Conservation (phyloP, 2,797 vertebrate genomes). For the Trichosurus vulpecula region DNA sequence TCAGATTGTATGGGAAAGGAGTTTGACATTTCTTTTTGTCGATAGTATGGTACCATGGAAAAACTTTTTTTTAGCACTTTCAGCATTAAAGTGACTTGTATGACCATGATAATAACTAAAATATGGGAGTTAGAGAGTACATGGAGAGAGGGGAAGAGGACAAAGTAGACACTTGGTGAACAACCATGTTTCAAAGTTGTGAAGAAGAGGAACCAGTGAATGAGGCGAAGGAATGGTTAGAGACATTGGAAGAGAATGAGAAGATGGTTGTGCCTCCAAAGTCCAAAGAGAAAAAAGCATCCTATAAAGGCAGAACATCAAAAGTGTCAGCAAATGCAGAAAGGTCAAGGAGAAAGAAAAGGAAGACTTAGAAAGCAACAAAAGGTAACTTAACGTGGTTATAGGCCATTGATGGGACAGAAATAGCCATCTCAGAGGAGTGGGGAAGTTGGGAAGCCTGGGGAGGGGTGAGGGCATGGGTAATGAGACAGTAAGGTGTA, state of each 20-base stretch:
- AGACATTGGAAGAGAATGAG: neutral
- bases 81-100: neutral
- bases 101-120: neutral
- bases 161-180: neutral
- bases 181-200: neutral
- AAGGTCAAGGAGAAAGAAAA: neutral
- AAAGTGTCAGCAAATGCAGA: neutral
- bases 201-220: neutral
- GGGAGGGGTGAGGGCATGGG: accelerated
- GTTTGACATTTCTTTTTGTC: neutral
- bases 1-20: neutral
- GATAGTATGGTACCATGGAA: neutral
- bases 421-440: neutral
- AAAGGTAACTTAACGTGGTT: neutral
- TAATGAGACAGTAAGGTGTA: neutral
- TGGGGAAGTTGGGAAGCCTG: accelerated
- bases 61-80: neutral
- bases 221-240: neutral
- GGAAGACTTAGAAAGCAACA: neutral
- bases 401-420: neutral
- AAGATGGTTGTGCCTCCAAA: neutral
- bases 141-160: neutral
- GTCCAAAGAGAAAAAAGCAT: neutral
- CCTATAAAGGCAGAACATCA: neutral
- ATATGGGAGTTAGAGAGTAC: neutral